Evolutionary conservation across 2,113 vertebrate species (phyloP).

Genomic region (Neotoma lepida): DNA sequence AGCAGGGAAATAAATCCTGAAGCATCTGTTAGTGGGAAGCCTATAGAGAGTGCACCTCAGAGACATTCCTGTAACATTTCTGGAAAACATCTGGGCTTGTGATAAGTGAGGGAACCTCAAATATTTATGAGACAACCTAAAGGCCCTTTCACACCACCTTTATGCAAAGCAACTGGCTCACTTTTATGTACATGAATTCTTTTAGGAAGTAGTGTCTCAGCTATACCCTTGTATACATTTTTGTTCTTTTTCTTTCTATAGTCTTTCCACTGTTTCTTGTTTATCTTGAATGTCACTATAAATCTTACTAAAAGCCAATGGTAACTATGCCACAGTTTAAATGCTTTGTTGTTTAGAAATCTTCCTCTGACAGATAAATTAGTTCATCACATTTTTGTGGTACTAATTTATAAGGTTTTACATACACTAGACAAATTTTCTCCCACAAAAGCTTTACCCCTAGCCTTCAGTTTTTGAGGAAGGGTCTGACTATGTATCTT

Average conservation of each 20-base stretch:
- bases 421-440: not conserved
- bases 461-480: not conserved
- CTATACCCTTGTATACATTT: not conserved
- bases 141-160: not conserved
- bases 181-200: not conserved
- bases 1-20: not conserved
- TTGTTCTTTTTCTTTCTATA: not conserved
- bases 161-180: not conserved
- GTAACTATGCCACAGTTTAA: not conserved
- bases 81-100: not conserved
- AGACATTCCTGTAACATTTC: not conserved
- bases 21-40: not conserved
- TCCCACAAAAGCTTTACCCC: not conserved
- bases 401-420: not conserved
- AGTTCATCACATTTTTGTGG: not conserved
- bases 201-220: not conserved
- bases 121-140: not conserved
- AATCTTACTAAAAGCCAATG: not conserved
- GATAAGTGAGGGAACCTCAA: not conserved
- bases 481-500: not conserved
- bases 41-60: not conserved
- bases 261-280: not conserved
- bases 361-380: not conserved
- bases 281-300: not conserved
- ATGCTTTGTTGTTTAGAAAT: not conserved